Base-by-base conservation (phyloP, 1,140 invertebrate species). In the Drosophila quadrilineata region DNA sequence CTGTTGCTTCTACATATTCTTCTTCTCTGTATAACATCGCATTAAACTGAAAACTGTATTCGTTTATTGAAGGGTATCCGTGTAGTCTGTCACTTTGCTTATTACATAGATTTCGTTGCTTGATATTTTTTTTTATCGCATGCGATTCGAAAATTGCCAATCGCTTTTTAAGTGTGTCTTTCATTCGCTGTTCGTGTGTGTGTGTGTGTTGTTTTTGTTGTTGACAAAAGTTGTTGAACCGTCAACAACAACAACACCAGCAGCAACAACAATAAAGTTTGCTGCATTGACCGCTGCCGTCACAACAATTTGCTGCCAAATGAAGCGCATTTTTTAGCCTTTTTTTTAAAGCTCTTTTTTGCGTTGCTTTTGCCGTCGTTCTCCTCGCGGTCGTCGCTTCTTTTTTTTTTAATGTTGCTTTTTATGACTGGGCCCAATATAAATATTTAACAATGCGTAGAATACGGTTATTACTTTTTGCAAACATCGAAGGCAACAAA, bases 291-390 rank as follows among this genome's bases (percentile, higher is more conserved):
- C 49, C 59, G 62, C 49, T 54, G 66, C 64, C 67, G 75, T 79
- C 71, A 59, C 75, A 80, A 79, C 75, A 79, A 80, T 80, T 80
- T 80, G 75, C 82, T 80, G 71, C 72, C 70, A 68, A 80, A 80
- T 80, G 75, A 80, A 71, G 75, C 75, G 76, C 33, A 82, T 53
- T 82, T 82, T 57, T 72, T 58, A 24, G 33, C 45, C 40, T 49
- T 65, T 65, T 58, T 41, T n/a, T n/a, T n/a, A n/a, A n/a, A n/a
- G n/a, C 10, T 17, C 3, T 35, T 35, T 33, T 33, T 4, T 9
- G 6, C n/a, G 35, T 58, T 26, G 14, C 6, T 31, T 19, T 31
- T 33, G 12, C 6, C 9, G 12, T 36, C 24, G 14, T 41, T 16
- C 9, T 63, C 38, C 49, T 45, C 46, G 6, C 24, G 19, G 14